A percentile compares a stretch with the other conserved stretches of the same genome.
These are phyloP conservation scores for Euthynnus affinis DNA, from an alignment of 2,797 vertebrate species.

Conservation along the genomic window DNA sequence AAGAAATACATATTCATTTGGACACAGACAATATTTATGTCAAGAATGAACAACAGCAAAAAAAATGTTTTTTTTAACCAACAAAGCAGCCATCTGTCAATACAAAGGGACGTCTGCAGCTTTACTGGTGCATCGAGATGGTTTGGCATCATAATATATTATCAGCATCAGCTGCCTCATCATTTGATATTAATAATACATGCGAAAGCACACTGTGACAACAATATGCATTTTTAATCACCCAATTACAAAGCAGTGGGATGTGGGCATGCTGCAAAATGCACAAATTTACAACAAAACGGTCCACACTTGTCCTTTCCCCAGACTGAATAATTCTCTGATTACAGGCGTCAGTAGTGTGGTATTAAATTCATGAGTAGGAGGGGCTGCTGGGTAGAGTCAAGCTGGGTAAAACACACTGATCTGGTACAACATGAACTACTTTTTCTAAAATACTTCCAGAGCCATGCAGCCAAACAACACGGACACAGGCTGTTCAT, in stretches of 20 bases:
- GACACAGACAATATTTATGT: slow-evolving; percentile 58
- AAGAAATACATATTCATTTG: slow-evolving; percentile 70
- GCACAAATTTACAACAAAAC: slow-evolving; percentile 64
- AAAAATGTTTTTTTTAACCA: slow-evolving; percentile 22
- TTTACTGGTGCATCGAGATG: slow-evolving; percentile 28
- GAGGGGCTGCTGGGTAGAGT: slow-evolving; percentile 23
- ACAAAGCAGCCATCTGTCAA: slow-evolving; percentile 69
- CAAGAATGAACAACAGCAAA: slow-evolving; percentile 38
- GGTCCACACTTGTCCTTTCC: slow-evolving; percentile 32
- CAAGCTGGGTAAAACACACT: slow-evolving; percentile 9
- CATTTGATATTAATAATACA: slow-evolving; percentile 79
- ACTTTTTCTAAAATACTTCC: slow-evolving; percentile 38
- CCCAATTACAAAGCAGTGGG: slow-evolving; percentile 63
- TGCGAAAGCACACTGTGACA: slow-evolving; percentile 72
- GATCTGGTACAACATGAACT: slow-evolving; percentile 46
- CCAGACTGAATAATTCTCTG: slow-evolving; percentile 47
- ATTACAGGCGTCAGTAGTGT: slow-evolving; percentile 36
- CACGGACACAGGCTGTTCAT: neutral
- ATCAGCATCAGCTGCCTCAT: slow-evolving; percentile 69
- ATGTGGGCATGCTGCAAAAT: slow-evolving; percentile 53
- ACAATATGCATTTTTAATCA: slow-evolving; percentile 81
- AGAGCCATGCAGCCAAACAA: slow-evolving; percentile 10
- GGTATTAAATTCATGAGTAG: slow-evolving; percentile 26
- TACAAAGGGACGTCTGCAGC: slow-evolving; percentile 28
- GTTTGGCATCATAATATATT: slow-evolving; percentile 55